Conservation (phyloP, 37 sponge, comb jelly and placozoan genomes). For the Hormiphora californensis region DNA sequence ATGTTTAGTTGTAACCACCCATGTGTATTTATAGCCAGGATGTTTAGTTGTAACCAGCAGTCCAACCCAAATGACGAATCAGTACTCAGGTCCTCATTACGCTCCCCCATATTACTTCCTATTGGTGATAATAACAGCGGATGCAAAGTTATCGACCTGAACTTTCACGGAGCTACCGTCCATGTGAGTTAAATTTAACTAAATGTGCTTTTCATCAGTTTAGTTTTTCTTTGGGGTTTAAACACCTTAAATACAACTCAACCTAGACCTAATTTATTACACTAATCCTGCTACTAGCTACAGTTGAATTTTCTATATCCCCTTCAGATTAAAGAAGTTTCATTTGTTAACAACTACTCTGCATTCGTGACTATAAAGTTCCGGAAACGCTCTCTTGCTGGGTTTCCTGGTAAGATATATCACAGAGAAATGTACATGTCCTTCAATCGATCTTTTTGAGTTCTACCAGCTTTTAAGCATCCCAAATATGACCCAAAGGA, state of each 20-base stretch:
- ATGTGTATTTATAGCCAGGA: no score
- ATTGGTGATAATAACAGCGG: slow-evolving; percentile 25
- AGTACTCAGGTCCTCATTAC: slow-evolving; percentile 24
- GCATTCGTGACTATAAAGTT: slow-evolving; percentile 48
- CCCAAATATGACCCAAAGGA: no score
- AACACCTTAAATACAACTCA: no score
- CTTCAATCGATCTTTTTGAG: no score
- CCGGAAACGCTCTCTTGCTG: slow-evolving; percentile 32
- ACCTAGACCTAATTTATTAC: no score
- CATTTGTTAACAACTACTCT: slow-evolving; percentile 41
- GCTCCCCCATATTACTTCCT: slow-evolving; percentile 42
- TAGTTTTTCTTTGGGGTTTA: no score
- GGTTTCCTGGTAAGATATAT: slow-evolving; percentile 30
- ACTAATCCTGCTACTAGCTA: no score
- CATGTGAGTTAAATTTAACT: not conserved
- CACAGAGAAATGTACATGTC: no score
- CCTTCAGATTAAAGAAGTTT: slow-evolving; percentile 19
- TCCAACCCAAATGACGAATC: not conserved
- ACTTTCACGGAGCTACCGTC: slow-evolving; percentile 48
- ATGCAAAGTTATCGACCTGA: slow-evolving; percentile 47
- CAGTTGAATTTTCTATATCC: no score
- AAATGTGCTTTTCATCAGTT: no score
- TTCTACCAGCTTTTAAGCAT: no score
- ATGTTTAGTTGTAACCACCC: not conserved
- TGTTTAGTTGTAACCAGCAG: slow-evolving; percentile 50